Evolutionary conservation across 2,797 vertebrate species (phyloP).

Genomic region (Spea hammondii): DNA sequence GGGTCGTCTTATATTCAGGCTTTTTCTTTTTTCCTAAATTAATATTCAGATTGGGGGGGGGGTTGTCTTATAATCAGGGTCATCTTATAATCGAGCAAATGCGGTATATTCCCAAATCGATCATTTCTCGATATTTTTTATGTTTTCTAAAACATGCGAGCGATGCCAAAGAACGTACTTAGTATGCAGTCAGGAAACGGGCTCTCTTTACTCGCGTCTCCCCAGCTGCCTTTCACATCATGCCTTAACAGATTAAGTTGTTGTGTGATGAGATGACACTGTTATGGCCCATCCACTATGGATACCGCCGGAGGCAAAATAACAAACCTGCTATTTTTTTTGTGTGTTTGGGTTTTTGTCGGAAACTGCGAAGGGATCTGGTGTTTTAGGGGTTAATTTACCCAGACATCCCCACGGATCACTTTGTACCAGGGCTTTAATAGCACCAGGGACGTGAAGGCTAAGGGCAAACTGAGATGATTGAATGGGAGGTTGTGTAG

Average conservation of each 20-base stretch:
- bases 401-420: constrained; percentile 61
- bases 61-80: too few species aligned
- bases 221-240: constrained; percentile 60
- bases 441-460: constrained; percentile 58
- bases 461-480: not conserved
- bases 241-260: constrained; percentile 67
- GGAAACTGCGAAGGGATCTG: constrained; percentile 66
- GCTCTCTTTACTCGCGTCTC: constrained; percentile 55
- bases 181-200: constrained; percentile 56
- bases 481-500: not conserved
- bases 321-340: constrained; percentile 60
- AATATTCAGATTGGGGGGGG: too few species aligned
- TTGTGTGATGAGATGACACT: constrained; percentile 64
- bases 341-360: constrained; percentile 19
- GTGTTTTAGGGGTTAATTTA: constrained; percentile 65
- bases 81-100: too few species aligned
- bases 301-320: constrained; percentile 64
- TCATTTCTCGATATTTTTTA: not conserved
- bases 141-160: not conserved
- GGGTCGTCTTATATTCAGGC: too few species aligned
- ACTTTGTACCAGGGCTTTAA: constrained; percentile 57
- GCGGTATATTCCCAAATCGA: too few species aligned
- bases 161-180: constrained; percentile 19
- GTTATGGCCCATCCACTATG: constrained; percentile 58
- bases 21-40: too few species aligned